A percentile compares a stretch with the other conserved stretches of the same genome.
Conservation (phyloP, 2,113 vertebrate species). For the Apaloderma vittatum region DNA sequence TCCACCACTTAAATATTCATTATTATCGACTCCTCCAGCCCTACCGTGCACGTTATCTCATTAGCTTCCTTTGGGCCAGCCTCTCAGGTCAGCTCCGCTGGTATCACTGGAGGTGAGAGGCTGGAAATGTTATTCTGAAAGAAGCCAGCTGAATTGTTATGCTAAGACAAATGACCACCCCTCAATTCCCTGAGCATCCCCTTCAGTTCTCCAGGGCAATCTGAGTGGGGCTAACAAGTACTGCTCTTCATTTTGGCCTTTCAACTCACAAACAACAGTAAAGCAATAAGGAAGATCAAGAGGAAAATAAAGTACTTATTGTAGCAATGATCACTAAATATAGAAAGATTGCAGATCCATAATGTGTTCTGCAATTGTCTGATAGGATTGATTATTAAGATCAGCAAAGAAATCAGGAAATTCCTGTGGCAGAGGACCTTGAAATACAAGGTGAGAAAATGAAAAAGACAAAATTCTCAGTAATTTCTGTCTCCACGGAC, state of each 20-base stretch:
- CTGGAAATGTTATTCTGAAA: background rate
- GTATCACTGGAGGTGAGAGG: background rate
- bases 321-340: background rate
- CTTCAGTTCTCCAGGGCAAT: background rate
- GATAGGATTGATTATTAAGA: background rate
- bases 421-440: background rate
- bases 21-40: conserved; percentile 33
- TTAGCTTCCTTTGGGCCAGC: conserved; percentile 14
- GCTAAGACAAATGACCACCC: background rate
- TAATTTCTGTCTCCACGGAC: background rate
- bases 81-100: background rate
- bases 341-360: background rate
- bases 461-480: background rate
- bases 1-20: conserved; percentile 56
- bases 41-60: background rate
- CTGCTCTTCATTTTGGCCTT: background rate
- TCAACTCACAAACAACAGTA: background rate
- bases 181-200: background rate
- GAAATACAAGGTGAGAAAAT: background rate
- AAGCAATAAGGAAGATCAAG: background rate
- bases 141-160: background rate
- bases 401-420: background rate
- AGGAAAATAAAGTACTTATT: background rate
- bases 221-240: background rate
- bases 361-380: background rate